These are phyloP conservation scores for Tetramorium simillimum DNA, from an alignment of 1,140 invertebrate genomes.

Conservation along the genomic window DNA sequence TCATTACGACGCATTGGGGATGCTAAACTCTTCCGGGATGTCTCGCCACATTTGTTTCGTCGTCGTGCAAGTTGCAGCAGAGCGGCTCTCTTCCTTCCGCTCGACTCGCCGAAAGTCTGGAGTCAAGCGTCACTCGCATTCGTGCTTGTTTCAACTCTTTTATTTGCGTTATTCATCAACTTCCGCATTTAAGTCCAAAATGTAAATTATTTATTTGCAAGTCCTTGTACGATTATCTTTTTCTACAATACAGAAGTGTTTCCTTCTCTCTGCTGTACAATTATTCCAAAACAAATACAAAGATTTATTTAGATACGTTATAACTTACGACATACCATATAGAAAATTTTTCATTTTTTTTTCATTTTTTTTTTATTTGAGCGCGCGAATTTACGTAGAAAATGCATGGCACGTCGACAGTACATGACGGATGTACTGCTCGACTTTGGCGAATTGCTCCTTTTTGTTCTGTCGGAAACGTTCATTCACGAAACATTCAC, in stretches of 20 bases:
- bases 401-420: constrained; percentile 8
- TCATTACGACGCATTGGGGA: constrained; percentile 30
- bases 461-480: neutral
- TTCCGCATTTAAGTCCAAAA: neutral
- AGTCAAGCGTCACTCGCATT: neutral
- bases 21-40: constrained; percentile 4
- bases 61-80: constrained; percentile 31
- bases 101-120: neutral
- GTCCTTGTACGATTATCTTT: neutral
- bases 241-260: neutral
- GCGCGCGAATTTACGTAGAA: constrained; percentile 28
- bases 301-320: neutral
- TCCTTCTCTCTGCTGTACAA: neutral
- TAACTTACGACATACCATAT: neutral
- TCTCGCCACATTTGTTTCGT: neutral
- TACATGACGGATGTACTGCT: constrained; percentile 31
- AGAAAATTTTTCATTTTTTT: neutral
- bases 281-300: neutral
- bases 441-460: neutral
- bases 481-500: constrained; percentile 31
- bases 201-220: constrained; percentile 16
- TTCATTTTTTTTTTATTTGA: neutral
- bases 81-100: neutral
- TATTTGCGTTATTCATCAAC: constrained; percentile 19
- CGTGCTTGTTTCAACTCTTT: constrained; percentile 14